A percentile compares a stretch with the other conserved stretches of the same genome.
Conservation (phyloP, 2,797 vertebrate species). For the Apogon talboti region DNA sequence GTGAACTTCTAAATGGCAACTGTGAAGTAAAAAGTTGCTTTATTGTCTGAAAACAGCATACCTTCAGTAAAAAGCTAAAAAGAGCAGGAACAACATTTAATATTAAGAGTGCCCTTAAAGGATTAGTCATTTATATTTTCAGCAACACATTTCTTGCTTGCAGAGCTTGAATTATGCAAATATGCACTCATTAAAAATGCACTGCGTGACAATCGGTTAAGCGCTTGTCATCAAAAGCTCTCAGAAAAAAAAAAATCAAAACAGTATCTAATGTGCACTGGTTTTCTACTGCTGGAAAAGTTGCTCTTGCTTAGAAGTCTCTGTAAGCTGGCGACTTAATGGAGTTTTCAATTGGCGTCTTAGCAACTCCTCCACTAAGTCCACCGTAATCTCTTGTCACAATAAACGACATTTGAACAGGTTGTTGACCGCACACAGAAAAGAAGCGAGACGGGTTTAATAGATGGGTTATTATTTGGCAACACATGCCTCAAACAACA, state of each 20-base stretch:
- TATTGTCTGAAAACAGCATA: background rate
- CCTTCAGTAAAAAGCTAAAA: constrained; percentile 8
- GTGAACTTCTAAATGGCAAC: constrained; percentile 36
- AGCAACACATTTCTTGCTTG: constrained; percentile 2
- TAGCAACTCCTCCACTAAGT: constrained; percentile 30
- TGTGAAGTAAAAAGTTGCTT: background rate
- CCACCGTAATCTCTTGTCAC: constrained; percentile 46
- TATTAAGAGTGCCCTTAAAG: constrained; percentile 11
- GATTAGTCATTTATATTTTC: constrained; percentile 27
- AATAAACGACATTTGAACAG: constrained; percentile 43
- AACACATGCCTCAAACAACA: constrained; percentile 49
- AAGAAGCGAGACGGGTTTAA: constrained; percentile 48
- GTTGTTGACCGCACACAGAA: constrained; percentile 40
- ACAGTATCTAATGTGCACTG: constrained; percentile 24
- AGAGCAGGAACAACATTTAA: background rate
- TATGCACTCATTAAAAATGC: constrained; percentile 6
- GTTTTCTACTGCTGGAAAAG: constrained; percentile 14
- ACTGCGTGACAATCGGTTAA: constrained; percentile 15
- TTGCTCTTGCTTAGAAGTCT: constrained; percentile 22
- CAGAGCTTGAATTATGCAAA: constrained; percentile 36
- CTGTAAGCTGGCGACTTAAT: constrained; percentile 42
- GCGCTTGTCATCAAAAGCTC: constrained; percentile 37
- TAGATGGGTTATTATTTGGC: constrained; percentile 54
- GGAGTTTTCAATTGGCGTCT: constrained; percentile 48
- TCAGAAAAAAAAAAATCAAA: constrained; percentile 21